Evolutionary conservation across 2,797 vertebrate species (phyloP).

Genomic region (Coranthus polyacanthus): DNA sequence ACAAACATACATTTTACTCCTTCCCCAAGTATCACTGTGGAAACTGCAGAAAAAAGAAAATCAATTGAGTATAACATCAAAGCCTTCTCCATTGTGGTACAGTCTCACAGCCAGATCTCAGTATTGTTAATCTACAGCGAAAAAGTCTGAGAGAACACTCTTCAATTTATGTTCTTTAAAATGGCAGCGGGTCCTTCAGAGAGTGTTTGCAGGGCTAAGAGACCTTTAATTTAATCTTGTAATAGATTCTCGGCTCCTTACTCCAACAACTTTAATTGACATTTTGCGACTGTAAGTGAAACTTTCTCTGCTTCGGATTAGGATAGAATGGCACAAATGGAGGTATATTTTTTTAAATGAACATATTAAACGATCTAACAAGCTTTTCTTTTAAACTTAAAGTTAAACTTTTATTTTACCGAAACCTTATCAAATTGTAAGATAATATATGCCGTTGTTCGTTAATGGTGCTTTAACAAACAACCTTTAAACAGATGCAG

Average conservation of each 20-base stretch:
- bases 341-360: too few species aligned
- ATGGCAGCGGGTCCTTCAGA: conserved; percentile 6
- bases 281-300: conserved; percentile 2
- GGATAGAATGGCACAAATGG: not conserved
- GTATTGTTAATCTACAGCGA: conserved; percentile 28
- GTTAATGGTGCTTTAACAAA: too few species aligned
- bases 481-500: not conserved
- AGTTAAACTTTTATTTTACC: too few species aligned
- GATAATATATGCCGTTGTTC: too few species aligned
- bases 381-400: not conserved
- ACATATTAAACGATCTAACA: too few species aligned
- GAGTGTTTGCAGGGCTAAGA: not conserved
- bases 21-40: conserved; percentile 40
- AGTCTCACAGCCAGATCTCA: conserved; percentile 31
- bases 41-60: conserved; percentile 48
- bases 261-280: conserved; percentile 28
- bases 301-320: not conserved
- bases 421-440: conserved; percentile 4
- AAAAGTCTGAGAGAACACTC: not conserved
- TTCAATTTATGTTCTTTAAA: conserved; percentile 6
- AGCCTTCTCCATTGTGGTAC: not conserved
- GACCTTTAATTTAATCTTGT: conserved; percentile 36
- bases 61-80: conserved; percentile 42
- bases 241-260: conserved; percentile 23
- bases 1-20: conserved; percentile 42